Percentiles rank a stretch among this genome's conserved stretches.
phyloP scores from a whole-genome alignment of 2,797 vertebrate species.

The Rhinatrema bivittatum region DNA sequence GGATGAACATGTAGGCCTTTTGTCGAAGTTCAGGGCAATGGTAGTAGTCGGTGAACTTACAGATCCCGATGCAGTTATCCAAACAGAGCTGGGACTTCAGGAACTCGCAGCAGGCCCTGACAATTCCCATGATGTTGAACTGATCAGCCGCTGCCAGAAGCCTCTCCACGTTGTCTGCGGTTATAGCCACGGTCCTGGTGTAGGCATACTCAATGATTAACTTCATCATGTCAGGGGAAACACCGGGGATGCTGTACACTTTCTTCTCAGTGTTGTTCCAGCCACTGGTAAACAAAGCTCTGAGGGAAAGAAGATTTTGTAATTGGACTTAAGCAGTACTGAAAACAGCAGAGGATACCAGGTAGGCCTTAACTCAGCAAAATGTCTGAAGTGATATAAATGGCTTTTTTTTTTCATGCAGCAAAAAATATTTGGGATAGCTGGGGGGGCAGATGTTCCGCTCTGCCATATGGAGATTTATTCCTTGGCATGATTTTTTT shows the following conservation, averaged over 20 bases:
- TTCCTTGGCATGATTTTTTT: no score
- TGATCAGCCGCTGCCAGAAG: constrained; percentile 61
- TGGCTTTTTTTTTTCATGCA: no score
- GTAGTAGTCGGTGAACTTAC: constrained; percentile 46
- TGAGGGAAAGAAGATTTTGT: constrained; percentile 22
- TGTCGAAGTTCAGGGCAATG: constrained; percentile 37
- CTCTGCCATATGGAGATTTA: no score
- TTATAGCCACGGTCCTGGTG: constrained; percentile 48
- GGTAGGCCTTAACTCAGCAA: no score
- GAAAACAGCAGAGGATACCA: no score
- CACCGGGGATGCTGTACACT: constrained; percentile 54
- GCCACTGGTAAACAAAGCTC: constrained; percentile 56
- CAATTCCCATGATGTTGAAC: constrained; percentile 51
- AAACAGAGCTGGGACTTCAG: constrained; percentile 49
- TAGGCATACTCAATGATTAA: constrained; percentile 65
- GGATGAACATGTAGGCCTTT: constrained; percentile 54
- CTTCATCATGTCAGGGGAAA: constrained; percentile 56
- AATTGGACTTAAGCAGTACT: not conserved
- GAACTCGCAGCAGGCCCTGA: constrained; percentile 58
- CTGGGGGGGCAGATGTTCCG: no score
- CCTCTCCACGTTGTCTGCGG: constrained; percentile 42
- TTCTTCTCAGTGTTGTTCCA: constrained; percentile 49
- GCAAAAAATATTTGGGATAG: no score
- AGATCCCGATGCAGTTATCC: constrained; percentile 71
- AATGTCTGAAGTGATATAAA: no score